These are phyloP conservation scores for Aphidius colemani DNA, from an alignment of 2,888 invertebrate species.

Conservation along the genomic window DNA sequence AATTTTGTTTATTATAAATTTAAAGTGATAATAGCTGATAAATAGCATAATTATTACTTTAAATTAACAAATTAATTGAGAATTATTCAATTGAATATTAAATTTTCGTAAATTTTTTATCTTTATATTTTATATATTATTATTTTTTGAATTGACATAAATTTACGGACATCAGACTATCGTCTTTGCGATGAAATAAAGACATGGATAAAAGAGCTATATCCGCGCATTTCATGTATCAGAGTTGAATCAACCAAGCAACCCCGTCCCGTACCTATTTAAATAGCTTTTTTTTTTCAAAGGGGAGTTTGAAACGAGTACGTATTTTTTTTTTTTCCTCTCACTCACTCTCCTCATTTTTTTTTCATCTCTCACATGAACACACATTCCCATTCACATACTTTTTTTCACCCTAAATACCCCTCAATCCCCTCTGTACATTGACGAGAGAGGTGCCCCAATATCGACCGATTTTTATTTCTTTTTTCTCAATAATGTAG, in stretches of 20 bases:
- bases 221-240: constrained; percentile 36
- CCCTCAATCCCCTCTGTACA: too few relatives aligned
- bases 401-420: background rate
- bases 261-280: constrained; percentile 55
- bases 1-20: too few relatives aligned
- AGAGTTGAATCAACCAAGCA: constrained; percentile 42
- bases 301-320: constrained; percentile 49
- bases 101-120: background rate
- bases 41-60: too few relatives aligned
- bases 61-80: too few relatives aligned
- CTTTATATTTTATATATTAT: background rate
- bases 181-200: constrained; percentile 43
- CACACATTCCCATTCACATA: constrained; percentile 11
- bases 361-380: constrained; percentile 26
- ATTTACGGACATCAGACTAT: constrained; percentile 28
- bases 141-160: too few relatives aligned
- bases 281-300: constrained; percentile 58
- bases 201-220: constrained; percentile 47
- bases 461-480: too few relatives aligned
- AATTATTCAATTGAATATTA: too few relatives aligned
- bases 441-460: too few relatives aligned
- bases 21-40: too few relatives aligned
- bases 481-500: constrained; percentile 30
- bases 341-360: constrained; percentile 32
- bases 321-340: constrained; percentile 41